Base-by-base conservation (phyloP, 2,888 invertebrate genomes). In the Octonoba sinensis region DNA sequence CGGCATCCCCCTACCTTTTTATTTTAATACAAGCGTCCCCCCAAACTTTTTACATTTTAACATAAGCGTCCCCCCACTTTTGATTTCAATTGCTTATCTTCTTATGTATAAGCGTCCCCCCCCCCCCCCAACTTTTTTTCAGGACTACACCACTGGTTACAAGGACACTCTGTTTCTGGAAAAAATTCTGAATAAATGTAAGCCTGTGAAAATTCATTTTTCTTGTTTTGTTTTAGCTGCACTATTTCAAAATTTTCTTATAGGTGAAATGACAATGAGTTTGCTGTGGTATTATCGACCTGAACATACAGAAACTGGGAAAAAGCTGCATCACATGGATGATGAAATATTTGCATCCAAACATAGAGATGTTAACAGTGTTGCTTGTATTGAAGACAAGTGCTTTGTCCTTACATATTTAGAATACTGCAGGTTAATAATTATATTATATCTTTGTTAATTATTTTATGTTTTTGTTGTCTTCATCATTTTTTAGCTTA, bases 181-280 rank as follows among this genome's bases (percentile, higher is more conserved):
- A n/a, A n/a, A n/a, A n/a, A n/a, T n/a, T 47, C 47, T 47, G 11
- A 47, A 47, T n/a, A 47, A 4, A 4, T 54, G n/a, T 54, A 54
- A 18, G 4, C n/a, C n/a, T 54, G 8, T 54, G 54, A 54, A 54
- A 18, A 13, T n/a, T 54, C 3, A 18, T 11, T 54, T 54, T 20
- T 54, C 15, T 11, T 15, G 6, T n/a, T 54, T 20, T 6, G n/a
- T 18, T 54, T 18, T 54, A 54, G 6, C 4, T 51, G 56, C 56
- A 18, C 12, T 20, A 18, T 57, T 8, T 57, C 13, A 22, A 20
- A 36, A 36, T 8, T 36, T 36, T 36, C n/a, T n/a, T 1, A 0
- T 89, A 96, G 97, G 95, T 82, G 97, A 97, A 90, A 97, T 97
- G 96, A 96, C 96, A 96, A 94, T 97, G 91, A 96, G 96, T 3